Evolutionary conservation across 2,113 vertebrate species (phyloP), one percentile per base, ranked within the genome.

Genomic region (Dendrocopos noguchii): DNA sequence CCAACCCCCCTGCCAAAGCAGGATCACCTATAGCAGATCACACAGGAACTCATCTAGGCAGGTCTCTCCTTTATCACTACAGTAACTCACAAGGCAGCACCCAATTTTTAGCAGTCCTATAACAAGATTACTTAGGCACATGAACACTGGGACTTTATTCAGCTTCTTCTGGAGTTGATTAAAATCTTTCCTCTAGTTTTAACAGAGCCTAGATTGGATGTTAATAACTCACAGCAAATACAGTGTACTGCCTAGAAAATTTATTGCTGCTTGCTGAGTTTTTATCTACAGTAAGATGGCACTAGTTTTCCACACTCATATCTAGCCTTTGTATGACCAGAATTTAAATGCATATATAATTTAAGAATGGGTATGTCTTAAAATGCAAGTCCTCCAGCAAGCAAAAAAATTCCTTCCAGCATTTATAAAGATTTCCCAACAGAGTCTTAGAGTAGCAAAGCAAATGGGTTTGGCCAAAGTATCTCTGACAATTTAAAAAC

Each of bases 111-210:
- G 2, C 63, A 47, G 34, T 61, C 63, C 42, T 80, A 73, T 39
- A n/a, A n/a, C 4, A 0, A 44, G 27, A 71, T 76, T 75, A 59
- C 0, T 1, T 16, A 50, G 0, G 0, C 27, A 77, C 29, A n/a
- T 2, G 16, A 85, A 80, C 33, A 42, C 18, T 33, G 36, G 25
- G 55, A 19, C 19, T 46, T 87, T 28, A 33, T 87, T 76, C 55
- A 46, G 0, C 36, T 67, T 65, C 29, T 79, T 63, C 34, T 63
- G 22, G 42, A 94, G 19, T 6, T 80, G 72, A 63, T 33, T 19
- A 47, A 85, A 94, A 80, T 60, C 80, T 65, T 83, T 85, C 17
- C 6, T 17, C 21, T 78, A 36, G 50, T 20, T 96, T 87, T 80
- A 90, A 42, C 20, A 84, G 44, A 57, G 60, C 19, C 33, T 52